These are phyloP conservation scores for Agapornis roseicollis DNA, from an alignment of 2,113 vertebrate species.

Conservation along the genomic window DNA sequence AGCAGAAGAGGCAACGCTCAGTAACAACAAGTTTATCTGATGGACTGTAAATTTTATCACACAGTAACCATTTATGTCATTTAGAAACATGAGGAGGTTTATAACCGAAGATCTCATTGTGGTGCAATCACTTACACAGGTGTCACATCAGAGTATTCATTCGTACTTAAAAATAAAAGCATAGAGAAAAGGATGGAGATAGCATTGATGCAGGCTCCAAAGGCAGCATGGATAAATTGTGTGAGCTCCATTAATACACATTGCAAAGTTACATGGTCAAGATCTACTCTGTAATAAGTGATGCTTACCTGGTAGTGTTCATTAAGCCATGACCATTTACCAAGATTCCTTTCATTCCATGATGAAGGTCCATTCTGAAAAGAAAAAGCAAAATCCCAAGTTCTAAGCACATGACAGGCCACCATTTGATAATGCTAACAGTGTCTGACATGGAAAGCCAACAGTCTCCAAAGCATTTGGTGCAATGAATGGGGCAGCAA, in stretches of 20 bases:
- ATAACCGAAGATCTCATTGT: neutral
- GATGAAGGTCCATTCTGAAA: neutral
- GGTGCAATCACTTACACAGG: neutral
- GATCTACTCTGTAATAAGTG: neutral
- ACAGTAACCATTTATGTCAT: neutral
- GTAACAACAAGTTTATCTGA: neutral
- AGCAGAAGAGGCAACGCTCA: neutral
- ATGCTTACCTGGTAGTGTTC: neutral
- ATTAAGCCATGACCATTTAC: neutral
- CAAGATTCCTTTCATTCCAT: neutral
- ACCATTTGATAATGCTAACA: neutral
- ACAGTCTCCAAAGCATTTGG: neutral
- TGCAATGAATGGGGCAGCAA: neutral
- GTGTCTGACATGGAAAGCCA: slow-evolving; percentile 8
- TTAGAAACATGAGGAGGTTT: neutral
- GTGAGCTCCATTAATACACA: neutral
- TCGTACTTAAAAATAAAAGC: neutral
- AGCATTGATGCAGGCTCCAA: neutral
- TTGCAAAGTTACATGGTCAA: neutral
- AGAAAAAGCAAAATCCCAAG: neutral
- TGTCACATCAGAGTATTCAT: neutral
- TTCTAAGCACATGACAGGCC: neutral
- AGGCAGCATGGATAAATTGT: neutral
- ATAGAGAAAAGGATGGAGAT: neutral
- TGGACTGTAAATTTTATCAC: neutral